Base-by-base conservation (phyloP, 1,140 invertebrate species). In the Cecropterus lyciades region DNA sequence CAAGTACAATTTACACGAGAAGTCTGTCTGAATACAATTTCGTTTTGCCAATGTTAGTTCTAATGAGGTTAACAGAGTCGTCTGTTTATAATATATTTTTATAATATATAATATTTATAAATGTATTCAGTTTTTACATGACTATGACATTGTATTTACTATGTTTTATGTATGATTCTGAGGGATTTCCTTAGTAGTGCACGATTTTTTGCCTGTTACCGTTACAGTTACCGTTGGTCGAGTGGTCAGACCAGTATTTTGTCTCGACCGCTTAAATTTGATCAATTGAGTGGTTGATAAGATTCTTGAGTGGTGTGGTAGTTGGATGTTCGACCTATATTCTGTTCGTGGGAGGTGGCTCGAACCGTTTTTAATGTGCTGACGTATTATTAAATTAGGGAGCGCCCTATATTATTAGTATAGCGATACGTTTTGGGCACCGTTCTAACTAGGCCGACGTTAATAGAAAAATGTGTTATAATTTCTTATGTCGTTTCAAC, bases 211-310 rank as follows among this genome's bases (percentile, higher is more conserved):
- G 37, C 67, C 63, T 72, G 67, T 74, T 82, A 89, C 89, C 87
- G 86, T 91, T 91, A 91, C 69, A 69, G 80, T 84, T 89, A 89
- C 88, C 87, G 88, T 91, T 91, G 80, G 79, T 73, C 73, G 68
- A 84, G 79, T 89, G 75, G 88, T 89, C 81, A 73, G 84, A 89
- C 85, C 80, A 84, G 85, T 89, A 89, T 89, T 87, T 82, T 81
- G 82, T 84, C 75, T 85, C 78, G 76, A 69, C 63, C 71, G 75
- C 73, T 77, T 79, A 84, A 84, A 85, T 84, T 87, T 81, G 79
- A 87, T 80, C 81, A 87, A 79, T 82, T 76, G 71, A 72, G 69
- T 67, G 52, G 70, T 66, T 71, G 72, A 77, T 82, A 79, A 74
- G 66, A 65, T 66, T 77, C 66, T 68, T 69, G 64, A 73, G 37